These are phyloP conservation scores for Knipowitschia caucasica DNA, from an alignment of 2,797 vertebrate species.

Conservation along the genomic window DNA sequence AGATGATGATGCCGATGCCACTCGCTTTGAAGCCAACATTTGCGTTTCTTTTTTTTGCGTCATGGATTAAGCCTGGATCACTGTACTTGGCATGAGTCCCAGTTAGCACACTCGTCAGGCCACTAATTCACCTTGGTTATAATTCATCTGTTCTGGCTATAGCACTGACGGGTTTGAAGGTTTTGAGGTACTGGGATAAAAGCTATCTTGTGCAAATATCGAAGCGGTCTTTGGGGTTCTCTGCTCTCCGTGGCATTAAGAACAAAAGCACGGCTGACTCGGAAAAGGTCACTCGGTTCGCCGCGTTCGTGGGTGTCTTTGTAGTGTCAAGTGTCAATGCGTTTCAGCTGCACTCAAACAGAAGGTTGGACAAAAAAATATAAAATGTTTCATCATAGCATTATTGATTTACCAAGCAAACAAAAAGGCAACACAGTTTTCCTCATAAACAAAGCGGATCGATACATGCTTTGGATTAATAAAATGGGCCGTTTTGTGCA, in stretches of 20 bases:
- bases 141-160: conserved; percentile 52
- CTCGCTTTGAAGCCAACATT: conserved; percentile 14
- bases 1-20: conserved; percentile 23
- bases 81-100: conserved; percentile 56
- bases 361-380: conserved; percentile 5
- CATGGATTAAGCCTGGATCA: conserved; percentile 42
- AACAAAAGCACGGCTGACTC: conserved; percentile 54
- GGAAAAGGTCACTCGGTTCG: conserved; percentile 55
- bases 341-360: conserved; percentile 62
- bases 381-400: conserved; percentile 3
- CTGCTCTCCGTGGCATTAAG: conserved; percentile 51
- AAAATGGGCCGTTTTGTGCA: conserved; percentile 18
- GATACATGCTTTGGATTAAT: conserved; percentile 15
- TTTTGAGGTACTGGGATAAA: conserved; percentile 20
- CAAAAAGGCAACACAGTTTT: conserved; percentile 8
- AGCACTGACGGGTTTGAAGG: conserved; percentile 6
- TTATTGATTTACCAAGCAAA: conserved; percentile 1
- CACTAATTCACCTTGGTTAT: conserved; percentile 64
- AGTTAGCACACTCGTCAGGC: conserved; percentile 45
- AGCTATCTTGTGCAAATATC: conserved; percentile 56
- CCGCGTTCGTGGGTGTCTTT: conserved; percentile 16
- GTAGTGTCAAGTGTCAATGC: conserved; percentile 63
- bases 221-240: conserved; percentile 37
- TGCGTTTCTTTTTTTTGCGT: conserved; percentile 19
- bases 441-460: conserved; percentile 7